Base-by-base conservation (phyloP, 1,140 invertebrate genomes). In the Chrysopa pallens region DNA sequence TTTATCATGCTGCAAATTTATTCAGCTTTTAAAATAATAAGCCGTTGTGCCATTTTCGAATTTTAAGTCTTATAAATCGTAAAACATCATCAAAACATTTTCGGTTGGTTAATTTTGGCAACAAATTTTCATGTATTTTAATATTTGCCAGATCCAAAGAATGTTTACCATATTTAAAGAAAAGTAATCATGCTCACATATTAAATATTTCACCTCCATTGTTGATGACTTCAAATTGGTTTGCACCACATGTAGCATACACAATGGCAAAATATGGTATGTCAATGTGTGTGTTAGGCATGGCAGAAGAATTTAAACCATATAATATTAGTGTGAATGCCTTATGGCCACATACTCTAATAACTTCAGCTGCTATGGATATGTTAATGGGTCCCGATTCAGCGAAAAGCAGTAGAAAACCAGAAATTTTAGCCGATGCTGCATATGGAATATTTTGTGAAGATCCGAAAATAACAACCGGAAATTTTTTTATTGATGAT, bases 231-330 rank as follows among this genome's bases (percentile, higher is more conserved):
- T 73, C 86, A 0, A 65, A 74, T 49, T 98, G 95, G 93, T 98
- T 98, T 59, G 73, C 76, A 42, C 73, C 83, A 52, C 86, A 98
- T 67, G 80, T 95, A 39, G 92, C 91, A 1, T 98, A 98, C 59
- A 97, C 94, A 1, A 96, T 98, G 76, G 86, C 94, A 1, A 98
- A 98, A 56, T 98, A 94, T 58, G 94, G 94, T 13, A 98, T 99
- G 95, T 95, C 90, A 1, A 90, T 98, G 88, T 97, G 92, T 64
- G 90, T 88, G 1, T 65, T 98, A 9, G 93, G 95, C 33, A 95
- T 97, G 90, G 69, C 88, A 35, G 86, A 85, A 49, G 95, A 98
- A 66, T 85, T 96, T 47, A 78, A 73, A 52, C 61, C 69, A 8
- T 70, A 80, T 43, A 79, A 80, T 39, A 83, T 99, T 49, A 90